Conservation (phyloP, 2,113 vertebrate genomes). For the Psophia crepitans region DNA sequence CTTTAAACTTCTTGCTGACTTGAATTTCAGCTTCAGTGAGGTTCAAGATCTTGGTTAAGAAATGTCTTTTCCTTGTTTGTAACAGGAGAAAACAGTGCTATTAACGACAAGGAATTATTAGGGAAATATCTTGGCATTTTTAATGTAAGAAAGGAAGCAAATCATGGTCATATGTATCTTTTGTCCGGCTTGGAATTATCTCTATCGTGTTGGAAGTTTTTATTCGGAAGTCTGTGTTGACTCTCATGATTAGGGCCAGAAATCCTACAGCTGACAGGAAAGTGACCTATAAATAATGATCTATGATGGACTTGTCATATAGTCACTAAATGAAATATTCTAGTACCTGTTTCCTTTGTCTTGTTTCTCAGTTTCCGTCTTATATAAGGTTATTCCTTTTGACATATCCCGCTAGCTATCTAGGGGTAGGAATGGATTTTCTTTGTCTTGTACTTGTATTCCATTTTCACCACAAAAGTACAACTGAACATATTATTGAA, state of each 20-base stretch:
- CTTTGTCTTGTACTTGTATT: slow-evolving; percentile 3
- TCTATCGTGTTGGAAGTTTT: slow-evolving; percentile 74
- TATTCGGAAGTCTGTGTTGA: slow-evolving; percentile 79
- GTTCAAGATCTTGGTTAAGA: neutral
- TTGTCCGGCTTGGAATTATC: slow-evolving; percentile 66
- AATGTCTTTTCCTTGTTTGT: slow-evolving; percentile 9
- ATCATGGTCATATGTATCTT: slow-evolving; percentile 47
- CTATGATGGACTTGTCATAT: slow-evolving; percentile 69
- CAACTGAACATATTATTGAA: neutral
- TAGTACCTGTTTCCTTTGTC: slow-evolving; percentile 72
- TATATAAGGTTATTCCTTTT: slow-evolving; percentile 69
- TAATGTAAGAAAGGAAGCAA: slow-evolving; percentile 66
- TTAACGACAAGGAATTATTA: slow-evolving; percentile 58
- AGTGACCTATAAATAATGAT: slow-evolving; percentile 77
- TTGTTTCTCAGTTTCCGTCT: slow-evolving; percentile 68
- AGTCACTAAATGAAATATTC: slow-evolving; percentile 75
- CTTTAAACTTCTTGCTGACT: slow-evolving; percentile 55
- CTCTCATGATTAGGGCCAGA: slow-evolving; percentile 74
- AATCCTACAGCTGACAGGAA: slow-evolving; percentile 77
- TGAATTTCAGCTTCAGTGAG: slow-evolving; percentile 22
- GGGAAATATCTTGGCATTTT: slow-evolving; percentile 65
- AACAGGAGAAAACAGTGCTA: slow-evolving; percentile 10
- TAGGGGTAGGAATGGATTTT: slow-evolving; percentile 29
- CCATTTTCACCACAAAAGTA: slow-evolving; percentile 6
- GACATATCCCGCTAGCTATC: slow-evolving; percentile 8